Evolutionary conservation across 2,888 invertebrate species (phyloP), one percentile per base, ranked within the genome.

Genomic region (Eumerus sabulonum): DNA sequence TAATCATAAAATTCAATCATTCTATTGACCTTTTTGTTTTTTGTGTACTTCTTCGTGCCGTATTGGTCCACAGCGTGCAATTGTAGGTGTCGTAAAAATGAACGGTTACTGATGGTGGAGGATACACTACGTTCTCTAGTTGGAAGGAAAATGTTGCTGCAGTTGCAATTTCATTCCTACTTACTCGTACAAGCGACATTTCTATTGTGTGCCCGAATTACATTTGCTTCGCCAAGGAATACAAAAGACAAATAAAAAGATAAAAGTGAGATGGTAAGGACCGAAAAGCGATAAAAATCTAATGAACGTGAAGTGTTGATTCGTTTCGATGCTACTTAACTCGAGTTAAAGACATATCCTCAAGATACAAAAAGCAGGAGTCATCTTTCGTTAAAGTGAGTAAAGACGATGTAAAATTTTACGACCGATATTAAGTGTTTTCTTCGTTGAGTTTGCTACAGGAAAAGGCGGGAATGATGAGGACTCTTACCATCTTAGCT

Each of bases 1-100:
- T 76, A 82, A 82, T 79, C 82, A 82, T 82, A 79, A 82, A 82
- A 82, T 82, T 79, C 82, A 82, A 82, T 82, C 77, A 82, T 82
- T 82, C 72, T 74, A 82, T 79, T 82, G 82, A 77, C 74, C 82
- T 82, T 76, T 82, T 82, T 63, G 44, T 9, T 11, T 13, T 27
- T 17, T 57, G 19, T 17, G 14, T 56, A 27, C 27, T 2, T 27
- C 27, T 27, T 27, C 27, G 27, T 27, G 27, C 27, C 27, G 2
- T 27, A 27, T 27, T 27, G 27, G 27, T 27, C 27, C 27, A 7
- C 27, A 64, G 68, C 45, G 74, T 74, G 60, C 79, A 74, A 74
- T 74, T 74, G 74, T 40, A 62, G 54, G 56, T 70, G 60, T 74
- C 70, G 79, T 79, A 74, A 79, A 74, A 79, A 74, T 74, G 74